Percentiles rank a stretch among this genome's conserved stretches.
phyloP scores from a whole-genome alignment of 2,888 invertebrate species.

The Salticus scenicus region DNA sequence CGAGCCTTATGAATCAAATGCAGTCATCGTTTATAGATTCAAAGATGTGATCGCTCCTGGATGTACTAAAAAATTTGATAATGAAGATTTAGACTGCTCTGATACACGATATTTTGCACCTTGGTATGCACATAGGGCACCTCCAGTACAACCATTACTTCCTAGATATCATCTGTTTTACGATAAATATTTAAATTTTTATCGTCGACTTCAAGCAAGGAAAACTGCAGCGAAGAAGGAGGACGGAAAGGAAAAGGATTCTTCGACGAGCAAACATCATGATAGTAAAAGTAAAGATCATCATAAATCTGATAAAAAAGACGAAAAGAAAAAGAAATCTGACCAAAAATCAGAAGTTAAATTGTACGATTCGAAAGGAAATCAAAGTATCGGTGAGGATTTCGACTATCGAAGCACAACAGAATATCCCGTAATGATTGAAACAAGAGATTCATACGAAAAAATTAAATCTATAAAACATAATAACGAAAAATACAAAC shows the following conservation, averaged over 20 bases:
- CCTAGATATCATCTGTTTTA: neutral
- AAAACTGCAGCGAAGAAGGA: neutral
- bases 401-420: too few species aligned
- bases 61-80: neutral
- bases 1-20: neutral
- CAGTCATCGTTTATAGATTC: constrained; percentile 13
- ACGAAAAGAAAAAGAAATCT: neutral
- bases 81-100: neutral
- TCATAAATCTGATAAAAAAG: neutral
- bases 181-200: neutral
- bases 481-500: neutral
- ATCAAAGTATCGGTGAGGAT: too few species aligned
- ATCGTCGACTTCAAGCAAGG: neutral
- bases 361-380: too few species aligned
- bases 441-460: neutral
- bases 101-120: neutral
- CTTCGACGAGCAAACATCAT: neutral
- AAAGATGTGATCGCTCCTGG: neutral
- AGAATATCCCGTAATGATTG: too few species aligned
- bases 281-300: neutral
- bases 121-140: neutral
- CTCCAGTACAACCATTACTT: neutral
- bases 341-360: neutral
- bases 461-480: too few species aligned
- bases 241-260: neutral